Conservation (phyloP, 2,797 vertebrate genomes). For the Tinamus major region DNA sequence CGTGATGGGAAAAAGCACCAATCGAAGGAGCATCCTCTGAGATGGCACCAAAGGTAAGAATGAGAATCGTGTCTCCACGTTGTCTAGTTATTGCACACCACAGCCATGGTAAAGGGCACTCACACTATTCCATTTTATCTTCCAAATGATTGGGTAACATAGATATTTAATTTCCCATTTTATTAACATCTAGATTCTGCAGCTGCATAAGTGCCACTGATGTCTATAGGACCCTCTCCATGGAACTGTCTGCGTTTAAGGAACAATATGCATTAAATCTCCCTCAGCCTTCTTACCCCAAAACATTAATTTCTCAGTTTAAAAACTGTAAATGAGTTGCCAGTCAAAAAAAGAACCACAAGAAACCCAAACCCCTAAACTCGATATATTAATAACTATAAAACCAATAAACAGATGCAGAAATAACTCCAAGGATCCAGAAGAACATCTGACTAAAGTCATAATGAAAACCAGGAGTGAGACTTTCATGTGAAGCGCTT, state of each 20-base stretch:
- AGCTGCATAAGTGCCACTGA: rapidly evolving
- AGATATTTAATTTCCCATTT: not conserved
- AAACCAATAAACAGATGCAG: not conserved
- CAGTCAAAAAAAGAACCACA: not conserved
- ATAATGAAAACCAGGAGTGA: rapidly evolving
- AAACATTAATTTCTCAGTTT: not conserved
- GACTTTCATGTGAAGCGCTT: not conserved
- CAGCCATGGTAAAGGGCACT: not conserved
- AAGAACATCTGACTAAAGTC: not conserved
- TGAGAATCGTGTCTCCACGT: not conserved
- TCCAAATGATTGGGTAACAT: not conserved
- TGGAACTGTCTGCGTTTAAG: not conserved
- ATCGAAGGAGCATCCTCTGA: not conserved
- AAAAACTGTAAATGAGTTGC: not conserved
- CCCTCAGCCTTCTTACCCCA: not conserved
- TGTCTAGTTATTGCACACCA: not conserved
- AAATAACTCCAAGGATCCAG: not conserved
- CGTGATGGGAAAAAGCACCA: not conserved
- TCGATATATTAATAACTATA: not conserved
- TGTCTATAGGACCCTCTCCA: not conserved
- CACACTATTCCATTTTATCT: not conserved
- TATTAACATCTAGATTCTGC: not conserved
- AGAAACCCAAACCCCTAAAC: not conserved
- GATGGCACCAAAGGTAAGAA: not conserved
- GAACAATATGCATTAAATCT: not conserved